Evolutionary conservation across 2,888 invertebrate species (phyloP).

Genomic region (Polydrusus pterygomalis): DNA sequence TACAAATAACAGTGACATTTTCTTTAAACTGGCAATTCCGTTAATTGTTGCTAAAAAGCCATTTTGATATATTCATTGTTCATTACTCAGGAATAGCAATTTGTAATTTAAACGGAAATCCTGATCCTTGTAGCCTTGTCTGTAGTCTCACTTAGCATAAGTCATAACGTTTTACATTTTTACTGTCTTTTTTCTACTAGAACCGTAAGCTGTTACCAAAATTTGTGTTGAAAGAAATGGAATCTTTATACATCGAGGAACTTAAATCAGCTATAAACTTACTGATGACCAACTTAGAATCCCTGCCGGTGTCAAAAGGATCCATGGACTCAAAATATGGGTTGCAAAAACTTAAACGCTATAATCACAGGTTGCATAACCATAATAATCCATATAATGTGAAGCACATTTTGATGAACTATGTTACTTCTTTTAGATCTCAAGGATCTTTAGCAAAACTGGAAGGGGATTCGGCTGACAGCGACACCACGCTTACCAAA

Average conservation of each 20-base stretch:
- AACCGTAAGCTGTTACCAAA: conserved; percentile 98
- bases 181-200: conserved; percentile 72
- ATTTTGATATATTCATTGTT: no score
- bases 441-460: conserved; percentile 94
- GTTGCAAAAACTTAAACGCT: conserved; percentile 97
- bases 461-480: conserved; percentile 96
- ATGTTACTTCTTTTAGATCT: conserved; percentile 80
- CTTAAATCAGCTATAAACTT: conserved; percentile 97
- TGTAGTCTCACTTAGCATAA: not conserved
- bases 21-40: no score
- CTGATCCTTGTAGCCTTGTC: not conserved
- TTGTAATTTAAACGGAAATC: no score
- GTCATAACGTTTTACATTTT: not conserved
- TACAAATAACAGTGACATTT: no score
- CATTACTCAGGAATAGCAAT: no score
- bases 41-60: no score
- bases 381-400: conserved; percentile 73
- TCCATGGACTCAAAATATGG: conserved; percentile 98
- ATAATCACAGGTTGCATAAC: conserved; percentile 93
- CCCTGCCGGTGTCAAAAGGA: conserved; percentile 98
- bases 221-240: conserved; percentile 99
- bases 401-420: conserved; percentile 73
- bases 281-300: conserved; percentile 99
- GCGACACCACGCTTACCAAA: conserved; percentile 96
- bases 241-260: conserved; percentile 98